Conservation (phyloP, 2,888 invertebrate genomes). For the Mimas tiliae region DNA sequence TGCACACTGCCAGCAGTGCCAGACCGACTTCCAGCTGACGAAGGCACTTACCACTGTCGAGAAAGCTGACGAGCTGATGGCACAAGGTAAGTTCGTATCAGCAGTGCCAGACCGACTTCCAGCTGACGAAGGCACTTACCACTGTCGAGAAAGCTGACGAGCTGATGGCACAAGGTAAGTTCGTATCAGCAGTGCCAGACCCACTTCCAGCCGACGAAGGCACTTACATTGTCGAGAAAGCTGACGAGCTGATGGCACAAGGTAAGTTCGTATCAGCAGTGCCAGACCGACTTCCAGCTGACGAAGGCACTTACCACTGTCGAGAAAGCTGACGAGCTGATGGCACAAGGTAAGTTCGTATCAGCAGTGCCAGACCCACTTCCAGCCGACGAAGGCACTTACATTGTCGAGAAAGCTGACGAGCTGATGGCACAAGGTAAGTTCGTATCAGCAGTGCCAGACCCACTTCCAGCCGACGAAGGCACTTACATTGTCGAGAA, state of each 20-base stretch:
- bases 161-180: slow-evolving; percentile 55
- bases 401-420: slow-evolving; percentile 59
- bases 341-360: slow-evolving; percentile 63
- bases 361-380: slow-evolving; percentile 62
- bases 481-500: slow-evolving; percentile 56
- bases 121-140: slow-evolving; percentile 51
- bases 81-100: slow-evolving; percentile 60
- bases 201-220: slow-evolving; percentile 55
- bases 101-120: slow-evolving; percentile 63
- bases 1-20: slow-evolving; percentile 64
- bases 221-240: slow-evolving; percentile 57
- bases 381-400: slow-evolving; percentile 53
- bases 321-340: slow-evolving; percentile 61
- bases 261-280: slow-evolving; percentile 64
- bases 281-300: slow-evolving; percentile 58
- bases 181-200: slow-evolving; percentile 64
- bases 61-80: slow-evolving; percentile 57
- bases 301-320: slow-evolving; percentile 52
- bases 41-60: slow-evolving; percentile 55
- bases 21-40: slow-evolving; percentile 56
- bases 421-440: slow-evolving; percentile 59
- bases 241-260: slow-evolving; percentile 58
- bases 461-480: slow-evolving; percentile 56
- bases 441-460: slow-evolving; percentile 66
- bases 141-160: slow-evolving; percentile 63